These are phyloP conservation scores for Poecilia picta DNA, from an alignment of 2,797 vertebrate species.

Conservation along the genomic window DNA sequence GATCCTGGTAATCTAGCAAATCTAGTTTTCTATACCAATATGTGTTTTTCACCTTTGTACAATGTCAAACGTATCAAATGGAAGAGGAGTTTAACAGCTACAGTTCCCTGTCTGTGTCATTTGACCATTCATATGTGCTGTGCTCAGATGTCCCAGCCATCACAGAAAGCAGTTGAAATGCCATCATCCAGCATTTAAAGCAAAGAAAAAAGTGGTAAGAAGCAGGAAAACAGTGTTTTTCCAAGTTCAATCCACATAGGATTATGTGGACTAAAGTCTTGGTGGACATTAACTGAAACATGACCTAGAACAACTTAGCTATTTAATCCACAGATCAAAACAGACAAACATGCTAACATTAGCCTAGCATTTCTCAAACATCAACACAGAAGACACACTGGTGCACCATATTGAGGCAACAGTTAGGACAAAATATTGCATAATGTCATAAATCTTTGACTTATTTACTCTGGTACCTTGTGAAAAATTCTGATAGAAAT, in stretches of 20 bases:
- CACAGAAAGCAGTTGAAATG: not conserved
- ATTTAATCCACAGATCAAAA: not conserved
- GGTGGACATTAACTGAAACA: too few species aligned
- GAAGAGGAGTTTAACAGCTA: not conserved
- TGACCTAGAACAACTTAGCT: too few species aligned
- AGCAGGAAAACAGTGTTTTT: not conserved
- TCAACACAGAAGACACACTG: not conserved
- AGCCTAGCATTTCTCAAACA: not conserved
- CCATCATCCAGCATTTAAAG: not conserved
- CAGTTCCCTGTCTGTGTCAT: not conserved
- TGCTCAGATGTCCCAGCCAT: not conserved
- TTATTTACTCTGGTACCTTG: not conserved
- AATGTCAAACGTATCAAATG: not conserved
- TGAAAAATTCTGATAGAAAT: conserved; percentile 25
- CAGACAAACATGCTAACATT: not conserved
- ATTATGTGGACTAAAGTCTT: not conserved
- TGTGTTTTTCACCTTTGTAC: not conserved
- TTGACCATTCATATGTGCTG: not conserved
- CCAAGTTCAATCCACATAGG: not conserved
- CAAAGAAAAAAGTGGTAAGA: not conserved
- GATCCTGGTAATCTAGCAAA: not conserved
- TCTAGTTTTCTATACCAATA: not conserved
- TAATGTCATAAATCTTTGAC: not conserved
- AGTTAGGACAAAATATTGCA: not conserved
- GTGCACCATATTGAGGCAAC: not conserved